Evolutionary conservation across 2,797 vertebrate genomes (phyloP), one percentile per base, ranked within the genome.

Genomic region (Syngnathus rostellatus): DNA sequence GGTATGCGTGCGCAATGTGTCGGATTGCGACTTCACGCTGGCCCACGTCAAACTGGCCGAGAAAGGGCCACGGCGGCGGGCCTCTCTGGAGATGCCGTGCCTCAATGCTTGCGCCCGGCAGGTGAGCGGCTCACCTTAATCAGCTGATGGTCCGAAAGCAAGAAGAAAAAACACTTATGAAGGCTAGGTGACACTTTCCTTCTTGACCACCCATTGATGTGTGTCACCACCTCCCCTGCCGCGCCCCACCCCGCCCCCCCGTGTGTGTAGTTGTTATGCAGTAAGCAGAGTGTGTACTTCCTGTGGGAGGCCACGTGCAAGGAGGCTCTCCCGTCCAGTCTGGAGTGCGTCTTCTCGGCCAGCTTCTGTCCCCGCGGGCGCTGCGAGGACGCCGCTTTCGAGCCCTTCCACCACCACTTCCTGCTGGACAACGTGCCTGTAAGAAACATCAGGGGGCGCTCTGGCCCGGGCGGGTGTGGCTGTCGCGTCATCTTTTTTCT

Each of bases 261-360:
- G 17, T 68, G 68, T 77, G 70, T 60, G 71, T 79, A 99, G 96
- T 80, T 86, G 2, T 73, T 96, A 76, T 88, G 91, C 90, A 94
- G 92, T 81, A 92, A 90, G 85, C 96, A 97, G 89, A 90, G 89
- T 0, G 85, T 94, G 80, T 98, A 94, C 91, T 97, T 94, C 68
- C 75, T 99, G 72, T 99, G 96, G 96, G 96, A 98, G 88, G 72
- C 97, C 81, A 91, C 83, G 74, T 96, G 95, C 94, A 89, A 82
- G 31, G 84, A 81, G 39, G 92, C 92, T 71, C 90, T 92, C 37
- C 93, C 94, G 45, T 77, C 91, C 8, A 86, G 90, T 67, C 90
- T 98, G 66, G 89, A 90, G 76, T 94, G 93, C 73, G 86, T 84
- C 58, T 98, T 98, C 86, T 94, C 94, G 25, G 84, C 95, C 66